Percentiles rank a stretch among this genome's conserved stretches.
phyloP scores from a whole-genome alignment of 1,140 invertebrate species.

The Calycopis cecrops region DNA sequence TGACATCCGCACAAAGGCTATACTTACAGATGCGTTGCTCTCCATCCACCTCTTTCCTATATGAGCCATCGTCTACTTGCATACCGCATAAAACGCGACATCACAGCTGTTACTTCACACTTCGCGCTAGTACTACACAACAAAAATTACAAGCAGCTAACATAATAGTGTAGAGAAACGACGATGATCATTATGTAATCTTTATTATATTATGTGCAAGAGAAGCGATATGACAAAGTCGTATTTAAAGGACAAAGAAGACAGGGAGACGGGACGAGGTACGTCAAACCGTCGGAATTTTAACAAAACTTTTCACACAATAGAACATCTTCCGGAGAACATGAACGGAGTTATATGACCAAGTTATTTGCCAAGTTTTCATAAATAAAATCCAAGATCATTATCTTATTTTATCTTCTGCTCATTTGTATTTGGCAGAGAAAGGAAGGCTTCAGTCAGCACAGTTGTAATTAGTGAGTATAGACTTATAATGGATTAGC shows the following conservation, averaged over 20 bases:
- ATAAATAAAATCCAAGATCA: not conserved
- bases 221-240: not conserved
- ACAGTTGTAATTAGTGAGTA: not conserved
- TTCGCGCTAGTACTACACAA: no score
- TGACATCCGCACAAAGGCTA: no score
- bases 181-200: no score
- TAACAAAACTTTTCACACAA: conserved; percentile 8
- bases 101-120: no score
- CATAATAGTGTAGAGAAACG: no score
- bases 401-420: not conserved
- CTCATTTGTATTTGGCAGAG: not conserved
- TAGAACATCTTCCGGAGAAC: not conserved
- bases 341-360: not conserved
- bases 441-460: not conserved
- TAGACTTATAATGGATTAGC: not conserved
- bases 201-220: no score
- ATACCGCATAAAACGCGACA: no score
- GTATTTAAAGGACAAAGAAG: not conserved
- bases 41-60: no score
- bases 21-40: no score
- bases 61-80: no score
- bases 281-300: conserved; percentile 7
- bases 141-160: no score
- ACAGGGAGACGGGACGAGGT: not conserved
- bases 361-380: not conserved